Conservation (phyloP, 2,113 vertebrate genomes). For the Seriola dumerili region DNA sequence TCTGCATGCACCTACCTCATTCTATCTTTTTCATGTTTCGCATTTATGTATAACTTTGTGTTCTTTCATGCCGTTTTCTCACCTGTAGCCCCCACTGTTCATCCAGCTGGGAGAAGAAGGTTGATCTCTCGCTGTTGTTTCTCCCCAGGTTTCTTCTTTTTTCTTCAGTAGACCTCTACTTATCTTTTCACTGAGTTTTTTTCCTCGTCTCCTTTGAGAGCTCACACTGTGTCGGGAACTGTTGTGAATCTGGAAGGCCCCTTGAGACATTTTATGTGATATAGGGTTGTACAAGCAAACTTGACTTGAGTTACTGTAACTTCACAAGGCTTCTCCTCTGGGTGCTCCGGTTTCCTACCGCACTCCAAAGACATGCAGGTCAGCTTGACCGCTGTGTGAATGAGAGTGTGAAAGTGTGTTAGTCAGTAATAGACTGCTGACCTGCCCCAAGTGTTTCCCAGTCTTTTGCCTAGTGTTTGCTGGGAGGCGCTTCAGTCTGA, state of each 20-base stretch:
- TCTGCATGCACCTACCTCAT: background rate
- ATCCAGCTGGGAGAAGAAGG: conserved; percentile 32
- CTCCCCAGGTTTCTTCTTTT: conserved; percentile 31
- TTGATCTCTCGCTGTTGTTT: conserved; percentile 12
- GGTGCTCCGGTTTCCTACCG: conserved; percentile 49
- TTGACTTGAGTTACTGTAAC: conserved; percentile 62
- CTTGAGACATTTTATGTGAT: conserved; percentile 62
- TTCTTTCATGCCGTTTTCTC: conserved; percentile 1
- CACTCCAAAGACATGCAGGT: conserved; percentile 59
- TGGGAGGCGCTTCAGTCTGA: background rate
- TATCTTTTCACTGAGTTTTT: conserved; percentile 43
- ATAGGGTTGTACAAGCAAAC: conserved; percentile 67
- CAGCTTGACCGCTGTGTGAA: conserved; percentile 53
- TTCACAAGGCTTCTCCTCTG: conserved; percentile 68
- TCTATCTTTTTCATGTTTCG: background rate
- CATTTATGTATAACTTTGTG: background rate
- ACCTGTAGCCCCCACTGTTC: background rate
- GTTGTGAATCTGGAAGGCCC: conserved; percentile 52
- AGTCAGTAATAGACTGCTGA: conserved; percentile 37
- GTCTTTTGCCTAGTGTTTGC: background rate
- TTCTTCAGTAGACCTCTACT: conserved; percentile 7
- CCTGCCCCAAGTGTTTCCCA: conserved; percentile 25
- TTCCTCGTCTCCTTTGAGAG: conserved; percentile 35
- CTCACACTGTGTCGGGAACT: conserved; percentile 28
- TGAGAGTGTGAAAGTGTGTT: conserved; percentile 59